Conservation (phyloP, 2,888 invertebrate species). For the Congeria kusceri region DNA sequence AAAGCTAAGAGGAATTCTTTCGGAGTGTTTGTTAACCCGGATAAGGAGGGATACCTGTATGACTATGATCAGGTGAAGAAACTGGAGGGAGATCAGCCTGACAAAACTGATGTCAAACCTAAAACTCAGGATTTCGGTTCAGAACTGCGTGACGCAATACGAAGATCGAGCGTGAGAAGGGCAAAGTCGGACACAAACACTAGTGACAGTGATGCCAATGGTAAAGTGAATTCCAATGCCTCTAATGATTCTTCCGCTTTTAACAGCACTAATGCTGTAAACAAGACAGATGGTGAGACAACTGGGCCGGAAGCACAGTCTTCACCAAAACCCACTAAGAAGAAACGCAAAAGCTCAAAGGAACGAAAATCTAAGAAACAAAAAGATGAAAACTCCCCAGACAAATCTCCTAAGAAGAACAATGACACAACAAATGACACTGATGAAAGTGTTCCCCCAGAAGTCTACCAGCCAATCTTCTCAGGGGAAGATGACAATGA, state of each 20-base stretch:
- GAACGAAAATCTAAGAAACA: conserved; percentile 66
- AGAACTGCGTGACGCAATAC: conserved; percentile 63
- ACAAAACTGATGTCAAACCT: conserved; percentile 12
- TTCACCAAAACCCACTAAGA: conserved; percentile 69
- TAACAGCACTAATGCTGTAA: conserved; percentile 56
- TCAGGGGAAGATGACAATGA: conserved; percentile 65
- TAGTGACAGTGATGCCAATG: conserved; percentile 34
- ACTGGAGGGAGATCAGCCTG: conserved; percentile 47
- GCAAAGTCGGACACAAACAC: conserved; percentile 32
- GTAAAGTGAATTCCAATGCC: conserved; percentile 19
- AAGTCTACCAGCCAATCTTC: conserved; percentile 78
- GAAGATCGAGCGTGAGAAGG: conserved; percentile 63
- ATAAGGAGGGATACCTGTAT: conserved; percentile 69
- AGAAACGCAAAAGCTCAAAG: conserved; percentile 63
- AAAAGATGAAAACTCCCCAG: conserved; percentile 27
- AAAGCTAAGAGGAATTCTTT: conserved; percentile 41
- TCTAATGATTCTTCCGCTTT: conserved; percentile 33
- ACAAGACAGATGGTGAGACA: conserved; percentile 60
- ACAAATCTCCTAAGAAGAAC: conserved; percentile 41
- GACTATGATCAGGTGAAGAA: conserved; percentile 67
- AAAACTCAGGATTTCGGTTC: conserved; percentile 54
- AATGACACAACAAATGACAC: conserved; percentile 23
- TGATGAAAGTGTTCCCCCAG: conserved; percentile 66
- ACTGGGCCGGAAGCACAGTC: conserved; percentile 63
- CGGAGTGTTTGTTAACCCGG: conserved; percentile 68